Evolutionary conservation across 2,113 vertebrate genomes (phyloP).

Genomic region (Mustela lutreola): DNA sequence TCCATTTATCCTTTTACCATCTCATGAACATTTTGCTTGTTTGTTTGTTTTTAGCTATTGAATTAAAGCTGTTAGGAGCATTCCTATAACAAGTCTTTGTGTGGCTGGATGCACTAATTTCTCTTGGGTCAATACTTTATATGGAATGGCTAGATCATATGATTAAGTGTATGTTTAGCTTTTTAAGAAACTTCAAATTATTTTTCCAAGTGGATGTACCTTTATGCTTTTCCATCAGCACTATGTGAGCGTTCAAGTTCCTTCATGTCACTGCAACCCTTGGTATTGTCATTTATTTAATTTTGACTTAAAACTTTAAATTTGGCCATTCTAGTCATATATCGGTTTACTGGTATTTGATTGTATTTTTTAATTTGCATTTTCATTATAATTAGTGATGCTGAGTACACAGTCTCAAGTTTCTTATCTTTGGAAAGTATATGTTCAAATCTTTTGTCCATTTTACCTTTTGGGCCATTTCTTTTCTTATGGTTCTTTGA

Average conservation of each 20-base stretch:
- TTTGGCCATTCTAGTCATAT: background rate
- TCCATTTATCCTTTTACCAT: background rate
- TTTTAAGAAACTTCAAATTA: background rate
- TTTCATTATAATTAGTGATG: background rate
- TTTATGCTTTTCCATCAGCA: background rate
- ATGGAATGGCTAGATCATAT: background rate
- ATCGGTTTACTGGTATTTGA: background rate
- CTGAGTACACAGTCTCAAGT: background rate
- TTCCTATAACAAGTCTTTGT: background rate
- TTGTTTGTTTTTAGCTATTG: background rate
- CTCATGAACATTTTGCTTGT: background rate
- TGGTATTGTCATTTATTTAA: background rate
- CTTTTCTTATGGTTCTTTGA: background rate
- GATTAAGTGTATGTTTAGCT: background rate
- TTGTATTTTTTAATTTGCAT: conserved; percentile 21
- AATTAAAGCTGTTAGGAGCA: background rate
- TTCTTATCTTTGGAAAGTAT: background rate
- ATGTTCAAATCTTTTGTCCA: conserved; percentile 24
- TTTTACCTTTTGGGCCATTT: background rate
- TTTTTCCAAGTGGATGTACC: background rate
- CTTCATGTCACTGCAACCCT: background rate
- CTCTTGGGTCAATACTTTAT: background rate
- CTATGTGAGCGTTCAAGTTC: background rate
- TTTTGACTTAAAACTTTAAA: background rate
- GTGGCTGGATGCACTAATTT: background rate